Percentiles rank a stretch among this genome's conserved stretches.
phyloP scores from a whole-genome alignment of 2,888 invertebrate genomes.

The Ganaspis brasiliensis region DNA sequence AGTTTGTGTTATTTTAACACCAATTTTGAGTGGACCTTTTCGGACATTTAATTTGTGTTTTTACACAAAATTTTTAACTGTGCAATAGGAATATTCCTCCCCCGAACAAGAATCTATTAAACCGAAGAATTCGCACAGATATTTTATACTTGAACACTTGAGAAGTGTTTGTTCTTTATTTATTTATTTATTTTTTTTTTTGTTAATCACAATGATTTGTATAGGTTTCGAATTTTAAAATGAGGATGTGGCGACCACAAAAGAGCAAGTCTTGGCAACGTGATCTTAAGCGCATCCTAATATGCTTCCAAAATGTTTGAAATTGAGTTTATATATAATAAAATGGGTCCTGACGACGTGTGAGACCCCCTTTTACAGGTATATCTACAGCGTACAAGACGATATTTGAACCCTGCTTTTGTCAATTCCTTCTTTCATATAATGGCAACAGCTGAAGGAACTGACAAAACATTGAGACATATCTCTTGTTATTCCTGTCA shows the following conservation, averaged over 20 bases:
- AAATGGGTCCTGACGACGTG: slow-evolving; percentile 50
- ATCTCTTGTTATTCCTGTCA: slow-evolving; percentile 77
- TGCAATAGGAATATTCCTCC: too few species aligned
- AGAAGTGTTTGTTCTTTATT: too few species aligned
- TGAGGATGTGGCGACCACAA: slow-evolving; percentile 50
- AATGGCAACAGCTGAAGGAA: slow-evolving; percentile 78
- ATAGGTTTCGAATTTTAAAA: slow-evolving; percentile 44
- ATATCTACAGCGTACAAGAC: slow-evolving; percentile 48
- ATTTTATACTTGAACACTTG: too few species aligned
- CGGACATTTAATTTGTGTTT: too few species aligned
- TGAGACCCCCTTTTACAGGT: slow-evolving; percentile 53
- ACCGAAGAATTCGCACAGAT: too few species aligned
- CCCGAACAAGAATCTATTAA: too few species aligned
- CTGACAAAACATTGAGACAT: slow-evolving; percentile 79
- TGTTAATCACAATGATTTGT: slow-evolving; percentile 38
- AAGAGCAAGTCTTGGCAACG: slow-evolving; percentile 56
- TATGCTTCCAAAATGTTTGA: slow-evolving; percentile 35
- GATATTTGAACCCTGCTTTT: slow-evolving; percentile 74
- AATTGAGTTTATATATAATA: slow-evolving; percentile 46
- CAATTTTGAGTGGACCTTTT: too few species aligned
- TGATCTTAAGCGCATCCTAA: slow-evolving; percentile 48
- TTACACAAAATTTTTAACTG: too few species aligned
- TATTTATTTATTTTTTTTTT: too few species aligned
- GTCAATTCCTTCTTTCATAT: slow-evolving; percentile 69
- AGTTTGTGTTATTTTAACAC: too few species aligned